These are phyloP conservation scores for Drosophila incognita DNA, from an alignment of 2,888 invertebrate genomes.

Conservation along the genomic window DNA sequence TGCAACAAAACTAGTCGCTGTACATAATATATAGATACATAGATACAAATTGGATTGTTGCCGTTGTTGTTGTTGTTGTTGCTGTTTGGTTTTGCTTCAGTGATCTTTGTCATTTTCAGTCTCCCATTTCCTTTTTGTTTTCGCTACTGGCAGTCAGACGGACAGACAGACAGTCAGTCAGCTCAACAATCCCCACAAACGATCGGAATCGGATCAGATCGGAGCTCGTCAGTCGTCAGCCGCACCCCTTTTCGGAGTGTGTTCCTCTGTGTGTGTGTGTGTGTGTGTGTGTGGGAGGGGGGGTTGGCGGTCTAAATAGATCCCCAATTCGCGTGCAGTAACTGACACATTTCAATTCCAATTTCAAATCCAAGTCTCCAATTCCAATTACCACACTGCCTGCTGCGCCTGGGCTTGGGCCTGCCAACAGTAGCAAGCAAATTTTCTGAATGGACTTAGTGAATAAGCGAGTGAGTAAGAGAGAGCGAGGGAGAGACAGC, in stretches of 20 bases:
- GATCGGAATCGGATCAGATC: conserved; percentile 38
- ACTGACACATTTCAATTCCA: conserved; percentile 52
- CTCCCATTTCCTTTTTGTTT: conserved; percentile 71
- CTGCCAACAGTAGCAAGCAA: conserved; percentile 16
- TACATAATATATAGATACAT: conserved; percentile 49
- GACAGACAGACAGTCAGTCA: conserved; percentile 6
- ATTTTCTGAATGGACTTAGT: conserved; percentile 49
- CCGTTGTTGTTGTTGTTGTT: conserved; percentile 37
- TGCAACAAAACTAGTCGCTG: conserved; percentile 20
- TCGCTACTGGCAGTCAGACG: conserved; percentile 33
- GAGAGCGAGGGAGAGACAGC: not conserved
- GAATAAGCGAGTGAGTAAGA: conserved; percentile 20
- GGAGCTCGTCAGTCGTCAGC: conserved; percentile 44
- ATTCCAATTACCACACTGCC: conserved; percentile 40
- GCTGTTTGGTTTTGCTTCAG: conserved; percentile 77
- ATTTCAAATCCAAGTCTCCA: not conserved
- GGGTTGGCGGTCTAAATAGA: conserved; percentile 34
- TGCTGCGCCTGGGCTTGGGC: conserved; percentile 34
- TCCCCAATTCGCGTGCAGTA: conserved; percentile 54
- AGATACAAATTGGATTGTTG: conserved; percentile 66
- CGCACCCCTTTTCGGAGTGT: conserved; percentile 61
- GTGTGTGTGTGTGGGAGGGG: not conserved
- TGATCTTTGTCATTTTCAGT: conserved; percentile 81
- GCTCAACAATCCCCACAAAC: conserved; percentile 41
- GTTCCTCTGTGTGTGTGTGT: not conserved